These are phyloP conservation scores for Glaucopsyche alexis DNA, from an alignment of 2,888 invertebrate species.

Conservation along the genomic window DNA sequence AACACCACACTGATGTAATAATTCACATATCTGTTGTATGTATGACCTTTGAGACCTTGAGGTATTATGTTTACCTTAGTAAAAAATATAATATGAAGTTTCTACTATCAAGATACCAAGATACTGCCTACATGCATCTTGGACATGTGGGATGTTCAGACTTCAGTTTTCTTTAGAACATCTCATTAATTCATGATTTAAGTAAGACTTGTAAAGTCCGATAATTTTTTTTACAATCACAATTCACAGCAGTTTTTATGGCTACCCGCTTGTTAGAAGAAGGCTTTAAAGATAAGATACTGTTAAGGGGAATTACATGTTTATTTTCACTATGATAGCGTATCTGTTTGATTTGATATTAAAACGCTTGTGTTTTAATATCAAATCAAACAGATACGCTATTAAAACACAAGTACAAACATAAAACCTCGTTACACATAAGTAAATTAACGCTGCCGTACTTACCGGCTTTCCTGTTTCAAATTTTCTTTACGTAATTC, in stretches of 20 bases:
- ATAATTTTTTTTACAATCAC: not conserved
- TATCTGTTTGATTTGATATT: constrained; percentile 16
- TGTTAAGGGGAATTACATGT: constrained; percentile 3
- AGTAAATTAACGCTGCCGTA: not conserved
- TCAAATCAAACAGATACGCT: constrained; percentile 19
- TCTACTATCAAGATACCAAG: too few species aligned
- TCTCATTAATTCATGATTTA: not conserved
- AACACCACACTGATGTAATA: not conserved
- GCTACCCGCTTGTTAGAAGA: not conserved
- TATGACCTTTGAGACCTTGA: not conserved
- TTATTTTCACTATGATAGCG: constrained; percentile 15
- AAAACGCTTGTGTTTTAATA: too few species aligned
- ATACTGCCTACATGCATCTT: too few species aligned
- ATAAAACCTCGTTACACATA: not conserved
- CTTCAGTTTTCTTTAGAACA: not conserved
- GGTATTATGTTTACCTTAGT: not conserved
- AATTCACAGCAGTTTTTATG: not conserved
- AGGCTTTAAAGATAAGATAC: constrained; percentile 6
- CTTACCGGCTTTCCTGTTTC: constrained; percentile 7
- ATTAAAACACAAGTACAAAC: not conserved
- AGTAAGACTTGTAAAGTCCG: too few species aligned
- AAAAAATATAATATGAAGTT: not conserved
- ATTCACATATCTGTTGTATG: constrained; percentile 7
- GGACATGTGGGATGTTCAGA: not conserved
- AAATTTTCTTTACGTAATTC: not conserved